phyloP scores from a whole-genome alignment of 2,797 vertebrate species.

The Menidia menidia region DNA sequence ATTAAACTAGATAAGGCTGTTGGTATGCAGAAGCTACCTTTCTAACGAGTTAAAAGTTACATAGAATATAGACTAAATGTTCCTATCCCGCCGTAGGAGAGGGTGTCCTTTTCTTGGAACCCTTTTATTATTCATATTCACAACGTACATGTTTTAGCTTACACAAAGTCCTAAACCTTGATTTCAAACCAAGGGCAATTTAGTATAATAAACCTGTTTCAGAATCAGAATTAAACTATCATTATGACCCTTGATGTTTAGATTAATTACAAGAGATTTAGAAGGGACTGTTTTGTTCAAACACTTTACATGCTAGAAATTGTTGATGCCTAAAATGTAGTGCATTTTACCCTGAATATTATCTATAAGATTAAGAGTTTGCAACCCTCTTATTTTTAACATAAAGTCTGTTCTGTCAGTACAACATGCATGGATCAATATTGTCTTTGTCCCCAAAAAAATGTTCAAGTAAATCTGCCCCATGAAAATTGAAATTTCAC shows the following conservation, averaged over 20 bases:
- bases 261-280: not conserved
- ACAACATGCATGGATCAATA: conserved; percentile 61
- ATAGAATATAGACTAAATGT: conserved; percentile 19
- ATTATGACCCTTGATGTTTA: too few relatives aligned
- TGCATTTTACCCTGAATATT: conserved; percentile 10
- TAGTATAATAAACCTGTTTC: not conserved
- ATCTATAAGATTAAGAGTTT: conserved; percentile 32
- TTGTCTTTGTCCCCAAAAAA: conserved; percentile 47
- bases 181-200: not conserved
- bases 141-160: not conserved
- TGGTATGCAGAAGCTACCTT: not conserved
- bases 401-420: conserved; percentile 28
- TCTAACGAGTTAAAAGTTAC: conserved; percentile 45
- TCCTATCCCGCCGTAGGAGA: conserved; percentile 68
- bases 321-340: conserved; percentile 19
- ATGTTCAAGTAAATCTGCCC: conserved; percentile 69
- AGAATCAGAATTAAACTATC: too few relatives aligned
- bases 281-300: conserved; percentile 12
- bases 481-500: conserved; percentile 75
- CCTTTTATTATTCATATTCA: not conserved
- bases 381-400: conserved; percentile 39
- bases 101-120: conserved; percentile 55
- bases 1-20: too few relatives aligned
- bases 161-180: not conserved
- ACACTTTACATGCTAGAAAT: conserved; percentile 19